Base-by-base conservation (phyloP, 2,113 vertebrate species). In the Catharus bicknelli region DNA sequence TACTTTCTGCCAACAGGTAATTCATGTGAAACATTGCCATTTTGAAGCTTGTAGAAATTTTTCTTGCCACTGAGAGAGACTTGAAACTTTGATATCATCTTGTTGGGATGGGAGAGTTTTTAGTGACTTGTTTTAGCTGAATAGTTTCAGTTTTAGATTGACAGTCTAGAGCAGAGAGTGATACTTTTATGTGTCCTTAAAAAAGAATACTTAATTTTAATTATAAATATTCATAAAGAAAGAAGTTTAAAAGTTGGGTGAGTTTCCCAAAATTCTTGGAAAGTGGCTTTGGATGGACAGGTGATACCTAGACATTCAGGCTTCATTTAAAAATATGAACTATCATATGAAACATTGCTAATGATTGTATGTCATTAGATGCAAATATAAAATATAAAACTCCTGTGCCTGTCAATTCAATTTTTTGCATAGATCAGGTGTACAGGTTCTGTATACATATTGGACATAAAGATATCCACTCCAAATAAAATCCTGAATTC, bases 1-100 rank as follows among this genome's bases (percentile, higher is more conserved):
- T 38, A 29, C 40, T 90, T 95, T 94, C 68, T 90, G 83, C 90
- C 94, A 73, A 72, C 54, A 84, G 50, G 69, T 78, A 79, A 83
- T 40, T 83, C 36, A 63, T 70, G 70, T 84, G 84, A 88, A 94
- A 86, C 75, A 55, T 38, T 91, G 53, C 14, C 8, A 10, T 79
- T 93, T 78, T 78, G 53, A 82, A 90, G 47, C 12, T 63, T 68
- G 27, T 75, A 30, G 26, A 81, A 32, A 70, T 70, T 74, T 88
- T 79, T 43, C 15, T 83, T 68, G 30, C 43, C 16, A 22, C 5
- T 45, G 23, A 67, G 29, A 76, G 57, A 63, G 48, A 43, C 62
- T 80, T 92, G 42, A 53, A 83, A 48, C 54, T 90, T 95, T 93
- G 16, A 66, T 62, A 73, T 70, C 36, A 25, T 90, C 26, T 73